Evolutionary conservation across 2,113 vertebrate species (phyloP).

Genomic region (Neomonachus schauinslandi): DNA sequence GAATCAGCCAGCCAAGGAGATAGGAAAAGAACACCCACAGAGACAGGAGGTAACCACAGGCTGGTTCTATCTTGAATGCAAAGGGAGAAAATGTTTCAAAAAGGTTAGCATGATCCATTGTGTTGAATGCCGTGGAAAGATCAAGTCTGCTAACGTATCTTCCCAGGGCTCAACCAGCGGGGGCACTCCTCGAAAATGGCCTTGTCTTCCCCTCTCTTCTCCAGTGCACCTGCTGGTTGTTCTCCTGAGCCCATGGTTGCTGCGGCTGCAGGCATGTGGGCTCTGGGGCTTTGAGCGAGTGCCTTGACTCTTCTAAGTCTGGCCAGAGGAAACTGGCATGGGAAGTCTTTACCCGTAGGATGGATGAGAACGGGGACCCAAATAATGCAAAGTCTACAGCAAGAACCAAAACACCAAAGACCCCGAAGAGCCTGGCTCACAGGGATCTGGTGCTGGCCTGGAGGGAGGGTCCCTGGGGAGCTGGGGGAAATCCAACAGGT

Average conservation of each 20-base stretch:
- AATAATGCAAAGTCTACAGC: neutral
- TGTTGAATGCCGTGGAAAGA: neutral
- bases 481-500: too few species aligned
- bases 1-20: neutral
- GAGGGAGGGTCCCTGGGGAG: too few species aligned
- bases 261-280: neutral
- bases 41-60: neutral
- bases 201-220: neutral
- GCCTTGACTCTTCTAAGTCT: neutral
- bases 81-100: neutral
- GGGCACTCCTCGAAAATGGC: neutral
- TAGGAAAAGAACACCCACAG: neutral
- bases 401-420: neutral
- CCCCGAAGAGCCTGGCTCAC: neutral
- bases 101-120: neutral
- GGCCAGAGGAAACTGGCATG: neutral
- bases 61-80: neutral
- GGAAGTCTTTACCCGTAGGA: neutral
- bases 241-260: neutral
- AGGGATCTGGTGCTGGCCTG: neutral
- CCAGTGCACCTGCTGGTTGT: neutral
- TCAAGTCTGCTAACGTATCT: neutral
- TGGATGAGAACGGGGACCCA: neutral
- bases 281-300: neutral
- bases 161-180: neutral